A percentile compares a stretch with the other conserved stretches of the same genome.
phyloP scores from a whole-genome alignment of 37 sponge, comb jelly and placozoan species.

The Chondrosia reniformis region DNA sequence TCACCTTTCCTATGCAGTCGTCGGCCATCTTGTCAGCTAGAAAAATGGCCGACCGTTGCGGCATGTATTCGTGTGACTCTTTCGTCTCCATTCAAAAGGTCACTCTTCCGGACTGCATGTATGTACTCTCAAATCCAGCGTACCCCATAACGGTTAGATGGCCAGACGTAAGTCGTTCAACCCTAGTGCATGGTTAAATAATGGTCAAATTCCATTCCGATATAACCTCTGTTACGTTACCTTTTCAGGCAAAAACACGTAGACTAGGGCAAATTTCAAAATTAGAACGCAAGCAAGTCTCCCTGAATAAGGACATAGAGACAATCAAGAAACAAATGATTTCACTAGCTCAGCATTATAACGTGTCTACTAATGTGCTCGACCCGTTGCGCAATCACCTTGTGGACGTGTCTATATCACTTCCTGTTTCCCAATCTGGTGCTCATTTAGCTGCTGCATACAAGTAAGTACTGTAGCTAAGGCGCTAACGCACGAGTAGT shows the following conservation, averaged over 20 bases:
- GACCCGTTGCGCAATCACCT: background rate
- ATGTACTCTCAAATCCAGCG: constrained; percentile 18
- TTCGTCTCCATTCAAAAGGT: constrained; percentile 76
- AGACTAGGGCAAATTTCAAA: background rate
- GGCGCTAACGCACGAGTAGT: background rate
- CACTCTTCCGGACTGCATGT: constrained; percentile 77
- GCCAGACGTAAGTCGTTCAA: constrained; percentile 10
- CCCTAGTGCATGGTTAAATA: background rate
- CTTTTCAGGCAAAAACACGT: background rate
- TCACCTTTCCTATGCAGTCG: too few species aligned
- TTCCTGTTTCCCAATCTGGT: background rate
- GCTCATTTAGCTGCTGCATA: background rate
- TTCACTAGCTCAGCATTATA: background rate
- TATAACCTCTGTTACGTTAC: background rate
- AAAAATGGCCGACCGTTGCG: constrained; percentile 9
- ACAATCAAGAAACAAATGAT: background rate
- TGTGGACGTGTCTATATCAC: background rate
- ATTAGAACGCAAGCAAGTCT: background rate
- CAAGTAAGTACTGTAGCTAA: background rate
- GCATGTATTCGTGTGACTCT: constrained; percentile 63
- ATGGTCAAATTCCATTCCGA: background rate
- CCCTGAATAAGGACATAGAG: background rate
- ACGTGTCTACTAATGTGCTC: background rate
- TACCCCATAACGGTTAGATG: constrained; percentile 13
- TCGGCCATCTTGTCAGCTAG: too few species aligned